Conservation (phyloP, 1,140 invertebrate genomes). For the Zeugodacus cucurbitae region DNA sequence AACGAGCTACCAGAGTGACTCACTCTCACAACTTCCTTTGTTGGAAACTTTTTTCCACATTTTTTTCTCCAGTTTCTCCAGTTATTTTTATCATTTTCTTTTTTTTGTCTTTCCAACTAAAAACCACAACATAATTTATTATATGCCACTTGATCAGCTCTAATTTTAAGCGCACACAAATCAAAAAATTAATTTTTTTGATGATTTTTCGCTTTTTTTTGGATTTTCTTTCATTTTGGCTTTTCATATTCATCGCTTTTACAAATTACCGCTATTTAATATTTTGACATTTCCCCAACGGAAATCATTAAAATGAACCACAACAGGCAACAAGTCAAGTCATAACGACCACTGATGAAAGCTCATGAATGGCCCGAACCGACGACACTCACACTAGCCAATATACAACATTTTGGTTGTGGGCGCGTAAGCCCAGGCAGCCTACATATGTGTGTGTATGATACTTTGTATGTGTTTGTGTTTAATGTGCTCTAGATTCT, state of each 20-base stretch:
- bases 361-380: not conserved
- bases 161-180: not conserved
- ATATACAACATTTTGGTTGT: not conserved
- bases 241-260: not conserved
- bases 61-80: not conserved
- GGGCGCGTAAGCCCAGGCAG: not conserved
- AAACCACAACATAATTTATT: not conserved
- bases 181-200: too few species aligned
- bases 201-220: too few species aligned
- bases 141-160: not conserved
- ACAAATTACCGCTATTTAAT: constrained; percentile 21
- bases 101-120: not conserved
- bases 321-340: not conserved
- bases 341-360: not conserved
- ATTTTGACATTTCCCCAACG: constrained; percentile 27
- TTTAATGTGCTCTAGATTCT: not conserved
- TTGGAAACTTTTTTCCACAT: not conserved
- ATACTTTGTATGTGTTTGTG: not conserved
- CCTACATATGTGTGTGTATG: not conserved
- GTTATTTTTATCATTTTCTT: not conserved
- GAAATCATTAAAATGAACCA: not conserved
- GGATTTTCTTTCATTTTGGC: not conserved
- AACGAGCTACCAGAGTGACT: too few species aligned
- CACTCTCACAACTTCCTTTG: too few species aligned
- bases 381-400: not conserved